Conservation (phyloP, 1,140 invertebrate species). For the Drosophila dunni region DNA sequence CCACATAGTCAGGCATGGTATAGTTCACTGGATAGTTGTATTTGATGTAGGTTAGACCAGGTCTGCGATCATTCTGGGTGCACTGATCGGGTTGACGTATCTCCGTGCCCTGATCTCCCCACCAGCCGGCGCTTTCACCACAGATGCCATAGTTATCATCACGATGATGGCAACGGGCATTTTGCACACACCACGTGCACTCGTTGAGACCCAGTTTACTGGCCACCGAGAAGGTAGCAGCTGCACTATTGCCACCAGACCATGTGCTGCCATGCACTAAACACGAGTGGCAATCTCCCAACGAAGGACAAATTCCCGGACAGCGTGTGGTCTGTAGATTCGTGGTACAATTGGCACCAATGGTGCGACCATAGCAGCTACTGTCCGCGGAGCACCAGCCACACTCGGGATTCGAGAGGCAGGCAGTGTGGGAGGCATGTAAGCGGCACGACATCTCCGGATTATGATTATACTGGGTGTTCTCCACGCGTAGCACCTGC, state of each 20-base stretch:
- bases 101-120: slow-evolving; percentile 93
- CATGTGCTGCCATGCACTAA: slow-evolving; percentile 88
- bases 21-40: slow-evolving; percentile 94
- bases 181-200: slow-evolving; percentile 97
- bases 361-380: slow-evolving; percentile 92
- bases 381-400: slow-evolving; percentile 95
- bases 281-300: slow-evolving; percentile 95
- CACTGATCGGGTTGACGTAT: slow-evolving; percentile 92
- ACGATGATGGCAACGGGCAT: slow-evolving; percentile 94
- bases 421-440: slow-evolving; percentile 90
- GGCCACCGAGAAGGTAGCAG: slow-evolving; percentile 88
- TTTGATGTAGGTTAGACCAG: slow-evolving; percentile 94
- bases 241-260: slow-evolving; percentile 69
- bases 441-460: slow-evolving; percentile 90
- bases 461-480: slow-evolving; percentile 88
- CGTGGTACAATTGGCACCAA: slow-evolving; percentile 93
- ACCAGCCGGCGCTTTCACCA: slow-evolving; percentile 94
- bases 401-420: slow-evolving; percentile 95
- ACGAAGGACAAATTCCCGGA: slow-evolving; percentile 93
- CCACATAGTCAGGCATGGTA: slow-evolving; percentile 93
- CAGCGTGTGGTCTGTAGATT: slow-evolving; percentile 94
- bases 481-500: slow-evolving; percentile 89
- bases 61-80: slow-evolving; percentile 91
- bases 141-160: slow-evolving; percentile 94
- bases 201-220: slow-evolving; percentile 90